phyloP scores from a whole-genome alignment of 2,113 vertebrate genomes.

The Rissa tridactyla region DNA sequence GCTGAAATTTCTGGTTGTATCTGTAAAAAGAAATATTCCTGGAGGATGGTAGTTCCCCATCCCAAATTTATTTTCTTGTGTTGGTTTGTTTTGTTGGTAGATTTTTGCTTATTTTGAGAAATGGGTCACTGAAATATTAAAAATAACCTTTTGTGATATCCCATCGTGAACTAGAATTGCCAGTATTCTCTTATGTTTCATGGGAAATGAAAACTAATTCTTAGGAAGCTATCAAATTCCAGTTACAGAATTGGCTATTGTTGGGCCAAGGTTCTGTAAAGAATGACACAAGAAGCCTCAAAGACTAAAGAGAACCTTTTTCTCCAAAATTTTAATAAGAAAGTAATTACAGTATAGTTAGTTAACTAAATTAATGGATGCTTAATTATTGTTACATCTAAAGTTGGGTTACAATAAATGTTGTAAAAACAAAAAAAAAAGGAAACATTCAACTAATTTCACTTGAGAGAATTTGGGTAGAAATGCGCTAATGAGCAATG shows the following conservation, averaged over 20 bases:
- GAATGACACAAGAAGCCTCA: neutral
- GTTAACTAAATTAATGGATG: neutral
- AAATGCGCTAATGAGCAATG: fast-evolving
- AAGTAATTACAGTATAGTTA: neutral
- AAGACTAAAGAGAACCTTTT: neutral
- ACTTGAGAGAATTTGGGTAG: neutral
- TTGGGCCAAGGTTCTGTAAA: neutral
- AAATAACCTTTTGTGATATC: neutral
- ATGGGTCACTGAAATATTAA: neutral
- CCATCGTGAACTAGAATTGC: neutral
- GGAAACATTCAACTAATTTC: neutral
- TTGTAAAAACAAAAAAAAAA: neutral
- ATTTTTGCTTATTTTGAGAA: neutral
- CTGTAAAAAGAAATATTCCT: neutral
- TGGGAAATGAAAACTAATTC: neutral
- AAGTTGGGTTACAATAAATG: neutral
- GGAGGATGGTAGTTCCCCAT: neutral
- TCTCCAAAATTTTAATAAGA: neutral
- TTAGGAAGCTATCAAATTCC: neutral
- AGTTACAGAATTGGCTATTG: neutral
- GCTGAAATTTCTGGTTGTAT: neutral
- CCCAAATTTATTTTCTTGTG: neutral
- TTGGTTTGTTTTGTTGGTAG: neutral
- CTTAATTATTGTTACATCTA: neutral
- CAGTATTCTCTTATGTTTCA: neutral